Evolutionary conservation across 2,113 vertebrate genomes (phyloP), one percentile per base, ranked within the genome.

Genomic region (Pungitius pungitius): DNA sequence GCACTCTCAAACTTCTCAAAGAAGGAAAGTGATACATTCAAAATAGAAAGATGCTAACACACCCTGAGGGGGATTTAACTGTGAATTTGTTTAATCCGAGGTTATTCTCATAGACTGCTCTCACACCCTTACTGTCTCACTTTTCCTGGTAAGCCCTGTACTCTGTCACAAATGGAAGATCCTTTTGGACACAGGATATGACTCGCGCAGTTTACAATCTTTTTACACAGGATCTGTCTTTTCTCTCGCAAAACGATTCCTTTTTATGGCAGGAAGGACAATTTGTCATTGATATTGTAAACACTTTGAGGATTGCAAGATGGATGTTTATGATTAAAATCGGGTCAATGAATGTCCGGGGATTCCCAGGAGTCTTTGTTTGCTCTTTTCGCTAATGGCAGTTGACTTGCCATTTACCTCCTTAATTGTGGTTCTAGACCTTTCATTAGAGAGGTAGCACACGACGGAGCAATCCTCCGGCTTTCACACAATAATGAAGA

Each of bases 401-500:
- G 54, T 57, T 62, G 76, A 78, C 83, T 82, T 84, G 15, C 61
- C 22, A 49, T 83, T 79, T 79, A 37, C 88, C 71, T 74, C 39
- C 54, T 78, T 87, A 84, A 87, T 70, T 84, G 80, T 58, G 61
- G 62, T 63, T 81, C 65, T 64, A 58, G 76, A 80, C 74, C 84
- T 83, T 85, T 56, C 74, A 60, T 86, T 88, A 88, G 68, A 60
- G 47, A 61, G 52, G 73, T 43, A 72, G 68, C 67, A 61, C 77
- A 59, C 54, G 62, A 52, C 20, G 22, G 67, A 75, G 67, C 75
- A 80, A 81, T 77, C 22, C 55, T 69, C 74, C 60, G 77, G 63
- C 83, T 89, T 83, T 84, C 57, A 71, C 64, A 69, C 80, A 85
- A 78, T 83, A 87, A 83, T 83, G 81, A 88, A 75, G 78, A 60